Base-by-base conservation (phyloP, 2,113 vertebrate genomes). In the Otocyon megalotis region DNA sequence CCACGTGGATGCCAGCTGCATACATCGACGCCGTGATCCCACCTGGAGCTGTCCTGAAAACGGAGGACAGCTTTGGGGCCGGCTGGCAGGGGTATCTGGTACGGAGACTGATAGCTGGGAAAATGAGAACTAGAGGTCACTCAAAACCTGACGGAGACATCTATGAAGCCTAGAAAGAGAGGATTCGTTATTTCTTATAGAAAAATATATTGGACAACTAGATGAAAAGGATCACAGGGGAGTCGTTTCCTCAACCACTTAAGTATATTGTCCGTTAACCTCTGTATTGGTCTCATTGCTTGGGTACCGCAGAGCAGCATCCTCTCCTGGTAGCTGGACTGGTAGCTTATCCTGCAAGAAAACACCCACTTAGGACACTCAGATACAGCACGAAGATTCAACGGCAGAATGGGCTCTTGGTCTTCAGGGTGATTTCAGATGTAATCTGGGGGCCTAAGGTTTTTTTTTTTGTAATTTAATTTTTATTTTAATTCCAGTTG, bases 211-310 rank as follows among this genome's bases (percentile, higher is more conserved):
- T 82, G 28, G 28, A 67, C n/a, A 91, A 88, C 20, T 63, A 90
- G 43, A 96, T 91, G 50, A 74, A 92, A 96, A 84, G 24, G 14
- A 63, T 86, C 1, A 56, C 56, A 58, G 83, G n/a, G 32, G 24
- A 90, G 20, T 22, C 5, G 0, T 72, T 62, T 84, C 72, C 26
- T 94, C 35, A 90, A 81, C 28, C 26, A 87, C 13, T 60, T 94
- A 67, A 80, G 43, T 37, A 80, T 9, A 65, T 69, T 93, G 87
- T 92, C 37, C 95, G 11, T 82, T 91, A 96, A 90, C 24, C 32
- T 94, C 72, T 30, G 60, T 91, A 71, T 62, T 97, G 60, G 43
- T 97, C 94, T 91, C 92, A 96, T 89, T 92, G 94, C 81, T 82
- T 88, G 48, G 54, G 62, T 48, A 94, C 37, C 53, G 90, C 86